Conservation (phyloP, 2,113 vertebrate genomes). For the Potamarius usumacintae region DNA sequence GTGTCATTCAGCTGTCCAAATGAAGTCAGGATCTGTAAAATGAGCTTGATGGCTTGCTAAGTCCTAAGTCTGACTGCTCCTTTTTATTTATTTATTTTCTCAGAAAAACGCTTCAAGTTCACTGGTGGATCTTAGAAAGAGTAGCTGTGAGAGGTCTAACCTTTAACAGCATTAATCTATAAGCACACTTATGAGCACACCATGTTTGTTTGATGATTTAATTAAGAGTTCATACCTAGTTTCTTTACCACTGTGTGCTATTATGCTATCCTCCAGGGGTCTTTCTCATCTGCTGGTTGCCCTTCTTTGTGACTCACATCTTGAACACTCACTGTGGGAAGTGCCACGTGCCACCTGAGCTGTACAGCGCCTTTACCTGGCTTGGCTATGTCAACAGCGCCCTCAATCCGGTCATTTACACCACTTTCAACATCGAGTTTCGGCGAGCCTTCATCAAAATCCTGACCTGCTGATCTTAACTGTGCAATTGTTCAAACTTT, state of each 20-base stretch:
- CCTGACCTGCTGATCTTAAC: conserved; percentile 79
- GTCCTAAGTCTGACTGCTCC: conserved; percentile 13
- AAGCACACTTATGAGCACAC: background rate
- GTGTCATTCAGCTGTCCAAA: conserved; percentile 4
- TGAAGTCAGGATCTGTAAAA: background rate
- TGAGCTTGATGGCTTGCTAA: background rate
- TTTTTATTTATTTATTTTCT: background rate
- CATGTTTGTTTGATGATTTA: conserved; percentile 36
- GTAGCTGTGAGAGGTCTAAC: background rate
- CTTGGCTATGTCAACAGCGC: conserved; percentile 92
- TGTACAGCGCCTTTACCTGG: conserved; percentile 92
- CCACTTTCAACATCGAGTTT: conserved; percentile 92
- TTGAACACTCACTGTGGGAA: conserved; percentile 88
- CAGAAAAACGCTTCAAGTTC: background rate
- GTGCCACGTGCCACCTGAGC: conserved; percentile 79
- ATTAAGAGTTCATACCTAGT: conserved; percentile 30
- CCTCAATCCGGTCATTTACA: conserved; percentile 92
- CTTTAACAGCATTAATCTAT: background rate
- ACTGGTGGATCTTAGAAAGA: conserved; percentile 27
- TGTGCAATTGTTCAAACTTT: background rate
- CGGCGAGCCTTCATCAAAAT: conserved; percentile 93
- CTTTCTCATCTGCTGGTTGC: conserved; percentile 94
- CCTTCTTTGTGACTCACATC: conserved; percentile 92
- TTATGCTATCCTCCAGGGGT: conserved; percentile 71
- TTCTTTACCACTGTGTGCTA: background rate